Base-by-base conservation (phyloP, 1,140 invertebrate species). In the Bombus polaris region DNA sequence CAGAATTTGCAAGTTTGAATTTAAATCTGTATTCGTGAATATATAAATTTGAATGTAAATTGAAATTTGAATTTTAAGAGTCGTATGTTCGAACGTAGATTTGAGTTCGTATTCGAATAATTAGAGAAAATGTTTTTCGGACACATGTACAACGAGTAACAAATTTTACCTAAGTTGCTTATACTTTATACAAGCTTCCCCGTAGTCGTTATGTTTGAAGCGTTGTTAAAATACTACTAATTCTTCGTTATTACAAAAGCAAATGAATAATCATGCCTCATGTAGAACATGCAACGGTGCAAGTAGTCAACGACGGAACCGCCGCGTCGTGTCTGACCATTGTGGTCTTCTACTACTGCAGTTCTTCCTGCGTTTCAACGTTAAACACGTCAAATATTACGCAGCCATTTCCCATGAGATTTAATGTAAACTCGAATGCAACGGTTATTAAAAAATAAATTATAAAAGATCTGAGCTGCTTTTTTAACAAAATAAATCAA, bases 221-320 rank as follows among this genome's bases (percentile, higher is more conserved):
- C 32, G 42, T 68, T 73, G 53, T 62, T 74, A 47, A 65, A 82
- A 62, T 44, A 22, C 22, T 74, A 59, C 10, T 74, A 74, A 82
- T 44, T 70, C 13, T 4, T 3, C 22, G 53, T 35, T 82, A 39
- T 37, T 74, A 18, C 32, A 32, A 65, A 74, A 47, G 39, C 22
- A 44, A 73, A 82, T 22, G 53, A 62, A 74, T 42, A 59, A 73
- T 47, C 25, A 13, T 9, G 10, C 6, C 10, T 57, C 10, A 3
- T 22, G n/a, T 35, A 22, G 5, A 57, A 15, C 37, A 15, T 10
- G 6, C 25, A 35, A 42, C 35, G 35, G 2, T 37, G 53, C n/a
- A n/a, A 75, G 39, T 74, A 62, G 80, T 72, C 15, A 32, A 22
- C 1, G 68, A 18, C 32, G 5, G 9, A 44, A 28, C 35, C 32